These are phyloP conservation scores for Enchytraeus crypticus DNA, from an alignment of 2,888 invertebrate genomes.

Conservation along the genomic window DNA sequence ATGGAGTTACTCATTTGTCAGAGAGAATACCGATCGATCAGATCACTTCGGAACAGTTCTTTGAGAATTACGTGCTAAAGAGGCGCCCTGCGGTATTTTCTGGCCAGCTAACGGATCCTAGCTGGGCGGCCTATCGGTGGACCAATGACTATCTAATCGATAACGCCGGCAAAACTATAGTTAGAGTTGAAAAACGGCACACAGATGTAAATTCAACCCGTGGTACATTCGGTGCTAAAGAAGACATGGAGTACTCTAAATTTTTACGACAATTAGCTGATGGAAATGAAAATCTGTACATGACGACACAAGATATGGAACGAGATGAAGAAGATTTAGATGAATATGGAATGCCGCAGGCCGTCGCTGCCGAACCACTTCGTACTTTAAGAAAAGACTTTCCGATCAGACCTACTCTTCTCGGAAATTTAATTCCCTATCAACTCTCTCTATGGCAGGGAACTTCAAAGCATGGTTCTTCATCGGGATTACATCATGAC, in stretches of 20 bases:
- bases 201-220: background rate
- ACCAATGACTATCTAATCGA: conserved; percentile 14
- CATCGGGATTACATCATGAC: conserved; percentile 22
- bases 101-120: conserved; percentile 2
- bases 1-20: background rate
- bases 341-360: conserved; percentile 15
- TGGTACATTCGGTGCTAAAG: conserved; percentile 6
- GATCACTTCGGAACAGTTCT: conserved; percentile 13
- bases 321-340: conserved; percentile 15
- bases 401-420: conserved; percentile 11
- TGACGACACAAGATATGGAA: conserved; percentile 23
- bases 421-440: conserved; percentile 16
- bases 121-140: conserved; percentile 15
- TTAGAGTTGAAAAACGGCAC: conserved; percentile 16
- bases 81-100: conserved; percentile 16
- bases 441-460: conserved; percentile 24
- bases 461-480: conserved; percentile 6
- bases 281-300: conserved; percentile 11
- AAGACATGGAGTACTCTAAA: conserved; percentile 11
- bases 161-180: conserved; percentile 8
- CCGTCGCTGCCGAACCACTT: conserved; percentile 12
- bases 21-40: conserved; percentile 4
- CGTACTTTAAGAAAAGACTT: conserved; percentile 10
- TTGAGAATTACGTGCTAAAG: conserved; percentile 7
- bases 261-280: conserved; percentile 10